Conservation (phyloP, 2,113 vertebrate genomes). For the Brachirus orientalis region DNA sequence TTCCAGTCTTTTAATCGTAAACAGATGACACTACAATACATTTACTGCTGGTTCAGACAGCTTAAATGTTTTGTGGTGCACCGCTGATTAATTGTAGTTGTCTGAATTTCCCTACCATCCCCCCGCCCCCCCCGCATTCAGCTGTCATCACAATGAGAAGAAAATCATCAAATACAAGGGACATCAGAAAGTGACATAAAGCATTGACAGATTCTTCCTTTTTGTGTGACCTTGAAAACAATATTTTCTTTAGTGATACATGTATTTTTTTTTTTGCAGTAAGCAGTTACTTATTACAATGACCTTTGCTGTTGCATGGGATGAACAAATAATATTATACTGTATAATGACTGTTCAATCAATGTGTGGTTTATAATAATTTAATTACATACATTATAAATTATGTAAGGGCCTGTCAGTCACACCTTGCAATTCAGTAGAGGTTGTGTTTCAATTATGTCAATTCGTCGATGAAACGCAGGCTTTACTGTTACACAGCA, state of each 20-base stretch:
- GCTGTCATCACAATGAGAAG: slow-evolving; percentile 3
- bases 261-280: no score
- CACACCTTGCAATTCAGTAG: no score
- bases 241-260: background rate
- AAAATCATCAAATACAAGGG: background rate
- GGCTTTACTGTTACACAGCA: background rate
- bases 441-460: background rate
- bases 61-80: background rate
- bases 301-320: background rate
- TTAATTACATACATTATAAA: background rate
- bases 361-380: no score
- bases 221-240: slow-evolving; percentile 8
- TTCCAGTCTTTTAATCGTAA: background rate
- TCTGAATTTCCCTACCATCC: slow-evolving; percentile 1
- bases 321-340: background rate
- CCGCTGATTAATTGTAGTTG: slow-evolving; percentile 25
- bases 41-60: slow-evolving; percentile 20
- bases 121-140: background rate
- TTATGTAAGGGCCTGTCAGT: background rate
- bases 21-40: slow-evolving; percentile 15
- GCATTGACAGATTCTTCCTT: background rate
- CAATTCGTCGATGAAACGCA: background rate
- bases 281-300: no score
- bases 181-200: background rate
- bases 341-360: background rate